phyloP scores from a whole-genome alignment of 2,797 vertebrate genomes.

The Lagocephalus sceleratus region DNA sequence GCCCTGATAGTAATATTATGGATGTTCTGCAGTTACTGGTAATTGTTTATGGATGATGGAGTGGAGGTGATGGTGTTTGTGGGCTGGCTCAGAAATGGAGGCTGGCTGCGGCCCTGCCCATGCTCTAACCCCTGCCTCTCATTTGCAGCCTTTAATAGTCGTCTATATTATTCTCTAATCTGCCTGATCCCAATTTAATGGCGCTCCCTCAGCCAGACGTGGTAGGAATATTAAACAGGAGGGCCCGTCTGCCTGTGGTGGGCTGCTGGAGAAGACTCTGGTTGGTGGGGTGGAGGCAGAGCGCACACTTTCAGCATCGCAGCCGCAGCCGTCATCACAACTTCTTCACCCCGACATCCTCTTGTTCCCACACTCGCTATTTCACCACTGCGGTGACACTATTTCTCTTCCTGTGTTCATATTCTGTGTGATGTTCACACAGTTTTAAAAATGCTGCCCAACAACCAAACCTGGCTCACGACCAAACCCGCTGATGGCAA shows the following conservation, averaged over 20 bases:
- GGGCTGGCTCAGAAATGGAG: slow-evolving; percentile 47
- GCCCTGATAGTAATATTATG: too few relatives aligned
- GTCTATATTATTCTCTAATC: slow-evolving; percentile 97
- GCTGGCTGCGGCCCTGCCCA: slow-evolving; percentile 61
- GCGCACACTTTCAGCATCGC: slow-evolving; percentile 25
- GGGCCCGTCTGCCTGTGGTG: slow-evolving; percentile 40
- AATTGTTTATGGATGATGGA: background rate
- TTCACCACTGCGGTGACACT: too few relatives aligned
- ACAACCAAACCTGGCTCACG: too few relatives aligned
- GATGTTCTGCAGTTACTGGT: background rate
- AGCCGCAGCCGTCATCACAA: slow-evolving; percentile 41
- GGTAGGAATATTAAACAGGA: slow-evolving; percentile 81
- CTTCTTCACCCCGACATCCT: slow-evolving; percentile 29
- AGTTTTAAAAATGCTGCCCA: too few relatives aligned
- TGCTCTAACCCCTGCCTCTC: slow-evolving; percentile 84
- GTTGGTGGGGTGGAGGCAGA: slow-evolving; percentile 10
- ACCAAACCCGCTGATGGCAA: too few relatives aligned
- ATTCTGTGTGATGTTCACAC: too few relatives aligned
- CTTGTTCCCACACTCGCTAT: slow-evolving; percentile 12
- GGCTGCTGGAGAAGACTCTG: slow-evolving; percentile 18
- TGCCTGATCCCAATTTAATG: slow-evolving; percentile 99
- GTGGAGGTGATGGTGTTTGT: background rate
- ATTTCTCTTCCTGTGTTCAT: slow-evolving; percentile 3
- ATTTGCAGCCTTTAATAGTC: slow-evolving; percentile 93
- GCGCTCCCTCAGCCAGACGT: slow-evolving; percentile 81